A percentile compares a stretch with the other conserved stretches of the same genome.
These are phyloP conservation scores for Catharus minimus DNA, from an alignment of 2,113 vertebrate species.

Conservation along the genomic window DNA sequence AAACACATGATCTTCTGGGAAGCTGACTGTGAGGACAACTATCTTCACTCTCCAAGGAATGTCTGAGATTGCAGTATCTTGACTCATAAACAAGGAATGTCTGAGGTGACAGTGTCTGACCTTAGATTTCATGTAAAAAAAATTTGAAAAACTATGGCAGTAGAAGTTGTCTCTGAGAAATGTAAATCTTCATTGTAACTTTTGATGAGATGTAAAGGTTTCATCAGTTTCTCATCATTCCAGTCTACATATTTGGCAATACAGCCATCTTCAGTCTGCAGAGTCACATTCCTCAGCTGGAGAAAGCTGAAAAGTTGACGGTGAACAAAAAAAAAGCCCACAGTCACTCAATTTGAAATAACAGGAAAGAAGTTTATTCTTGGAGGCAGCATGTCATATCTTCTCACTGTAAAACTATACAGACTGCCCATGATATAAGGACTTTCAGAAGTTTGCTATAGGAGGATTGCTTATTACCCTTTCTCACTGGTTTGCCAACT, in stretches of 20 bases:
- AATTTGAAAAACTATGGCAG: not conserved
- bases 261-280: not conserved
- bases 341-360: not conserved
- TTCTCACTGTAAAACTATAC: not conserved
- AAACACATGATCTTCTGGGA: rapidly evolving
- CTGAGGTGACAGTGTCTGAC: not conserved
- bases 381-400: not conserved
- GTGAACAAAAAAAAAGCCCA: not conserved
- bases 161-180: not conserved
- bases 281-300: not conserved
- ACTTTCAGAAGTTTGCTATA: not conserved
- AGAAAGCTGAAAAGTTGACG: not conserved
- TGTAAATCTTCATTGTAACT: not conserved
- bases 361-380: not conserved
- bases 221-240: not conserved
- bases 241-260: not conserved
- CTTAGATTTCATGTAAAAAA: not conserved
- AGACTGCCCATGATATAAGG: not conserved
- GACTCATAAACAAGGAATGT: rapidly evolving
- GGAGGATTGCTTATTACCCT: not conserved
- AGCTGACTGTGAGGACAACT: rapidly evolving
- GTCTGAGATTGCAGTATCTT: not conserved
- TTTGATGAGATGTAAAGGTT: not conserved
- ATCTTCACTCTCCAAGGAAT: not conserved
- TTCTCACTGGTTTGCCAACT: not conserved